These are phyloP conservation scores for Theretra japonica DNA, from an alignment of 2,888 invertebrate species.

Conservation along the genomic window DNA sequence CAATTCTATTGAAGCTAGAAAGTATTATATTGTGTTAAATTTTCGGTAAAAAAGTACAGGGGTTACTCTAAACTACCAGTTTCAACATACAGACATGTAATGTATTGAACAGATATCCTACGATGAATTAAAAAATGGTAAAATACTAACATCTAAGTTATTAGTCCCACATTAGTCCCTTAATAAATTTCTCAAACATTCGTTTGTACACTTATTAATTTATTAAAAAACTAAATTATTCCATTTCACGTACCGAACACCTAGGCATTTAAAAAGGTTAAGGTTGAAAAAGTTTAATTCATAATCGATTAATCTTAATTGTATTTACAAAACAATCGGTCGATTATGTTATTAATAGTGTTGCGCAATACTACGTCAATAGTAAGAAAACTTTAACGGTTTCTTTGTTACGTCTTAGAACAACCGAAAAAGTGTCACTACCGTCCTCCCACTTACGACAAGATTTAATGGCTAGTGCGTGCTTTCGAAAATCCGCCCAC, in stretches of 20 bases:
- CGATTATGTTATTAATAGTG: background rate
- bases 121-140: background rate
- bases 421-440: background rate
- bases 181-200: background rate
- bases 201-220: background rate
- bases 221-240: background rate
- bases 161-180: background rate
- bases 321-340: conserved; percentile 2
- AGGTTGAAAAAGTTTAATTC: background rate
- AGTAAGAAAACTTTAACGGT: background rate
- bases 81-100: too few species aligned
- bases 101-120: background rate
- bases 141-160: background rate
- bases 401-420: background rate
- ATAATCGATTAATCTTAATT: background rate
- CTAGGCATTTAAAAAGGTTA: background rate
- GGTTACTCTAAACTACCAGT: too few species aligned
- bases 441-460: conserved; percentile 1
- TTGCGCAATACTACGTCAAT: background rate
- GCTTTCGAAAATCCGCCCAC: conserved; percentile 13
- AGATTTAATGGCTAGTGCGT: background rate
- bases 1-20: background rate
- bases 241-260: background rate
- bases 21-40: background rate
- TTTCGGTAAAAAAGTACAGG: too few species aligned